These are phyloP conservation scores for Temnothorax nylanderi DNA, from an alignment of 1,140 invertebrate genomes.

Conservation along the genomic window DNA sequence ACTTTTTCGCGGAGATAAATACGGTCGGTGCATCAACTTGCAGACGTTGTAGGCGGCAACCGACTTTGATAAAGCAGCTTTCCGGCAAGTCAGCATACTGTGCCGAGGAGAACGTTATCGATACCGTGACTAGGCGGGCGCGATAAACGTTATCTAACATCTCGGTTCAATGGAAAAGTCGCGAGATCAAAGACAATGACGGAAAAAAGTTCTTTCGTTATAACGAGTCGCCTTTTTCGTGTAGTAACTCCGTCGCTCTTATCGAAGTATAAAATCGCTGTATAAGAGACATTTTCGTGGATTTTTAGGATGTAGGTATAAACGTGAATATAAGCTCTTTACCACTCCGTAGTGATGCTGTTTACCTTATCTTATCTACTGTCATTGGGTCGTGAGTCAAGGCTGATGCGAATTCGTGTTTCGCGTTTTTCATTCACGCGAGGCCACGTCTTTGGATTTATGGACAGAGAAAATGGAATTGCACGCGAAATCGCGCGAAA, in stretches of 20 bases:
- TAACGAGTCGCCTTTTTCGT: slow-evolving; percentile 16
- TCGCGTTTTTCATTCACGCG: background rate
- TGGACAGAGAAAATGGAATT: background rate
- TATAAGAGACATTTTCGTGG: background rate
- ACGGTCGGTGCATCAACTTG: background rate
- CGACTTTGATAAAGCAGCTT: slow-evolving; percentile 1
- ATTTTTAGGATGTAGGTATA: background rate
- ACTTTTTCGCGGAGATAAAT: slow-evolving; percentile 14
- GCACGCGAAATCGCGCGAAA: background rate
- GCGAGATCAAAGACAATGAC: slow-evolving; percentile 43
- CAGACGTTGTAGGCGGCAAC: background rate
- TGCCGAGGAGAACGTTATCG: slow-evolving; percentile 49
- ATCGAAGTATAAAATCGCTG: background rate
- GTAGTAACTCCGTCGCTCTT: background rate
- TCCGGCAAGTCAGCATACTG: slow-evolving; percentile 20
- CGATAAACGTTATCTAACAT: slow-evolving; percentile 51
- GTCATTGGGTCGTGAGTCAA: background rate
- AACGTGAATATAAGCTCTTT: background rate
- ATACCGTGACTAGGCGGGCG: slow-evolving; percentile 10
- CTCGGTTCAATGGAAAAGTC: background rate
- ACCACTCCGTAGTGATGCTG: background rate
- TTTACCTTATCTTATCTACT: background rate
- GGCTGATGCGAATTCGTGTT: background rate
- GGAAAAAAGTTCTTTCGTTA: slow-evolving; percentile 28
- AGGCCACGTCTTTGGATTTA: background rate